These are phyloP conservation scores for Microctonus brassicae DNA, from an alignment of 2,888 invertebrate genomes.

Conservation along the genomic window DNA sequence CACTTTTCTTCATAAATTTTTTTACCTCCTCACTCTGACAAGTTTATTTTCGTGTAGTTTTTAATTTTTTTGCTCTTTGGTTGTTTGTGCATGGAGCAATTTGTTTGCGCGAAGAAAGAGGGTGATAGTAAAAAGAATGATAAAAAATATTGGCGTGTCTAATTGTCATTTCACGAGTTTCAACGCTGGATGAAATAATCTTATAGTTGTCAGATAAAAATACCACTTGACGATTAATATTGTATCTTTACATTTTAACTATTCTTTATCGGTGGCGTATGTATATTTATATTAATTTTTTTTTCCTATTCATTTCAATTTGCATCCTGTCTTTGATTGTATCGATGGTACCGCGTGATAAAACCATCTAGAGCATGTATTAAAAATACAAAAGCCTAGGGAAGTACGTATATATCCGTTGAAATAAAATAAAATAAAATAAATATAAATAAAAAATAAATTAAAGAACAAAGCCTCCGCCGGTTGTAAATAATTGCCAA, in stretches of 20 bases:
- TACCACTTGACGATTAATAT: conserved; percentile 5
- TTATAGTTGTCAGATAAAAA: not conserved
- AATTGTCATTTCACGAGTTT: conserved; percentile 42
- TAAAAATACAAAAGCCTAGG: not conserved
- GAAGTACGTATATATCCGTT: not conserved
- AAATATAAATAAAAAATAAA: conserved; percentile 27
- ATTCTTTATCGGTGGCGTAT: not conserved
- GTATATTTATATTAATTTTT: not conserved
- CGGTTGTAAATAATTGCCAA: conserved; percentile 46
- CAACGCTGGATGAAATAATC: not conserved
- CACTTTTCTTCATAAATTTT: not conserved
- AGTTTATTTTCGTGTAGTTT: conserved; percentile 11
- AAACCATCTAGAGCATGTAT: not conserved
- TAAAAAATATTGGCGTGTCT: conserved; percentile 38
- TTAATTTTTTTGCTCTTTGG: not conserved
- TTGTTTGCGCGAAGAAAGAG: conserved; percentile 12
- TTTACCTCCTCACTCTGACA: conserved; percentile 1
- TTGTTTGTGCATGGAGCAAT: conserved; percentile 30
- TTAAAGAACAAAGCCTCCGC: conserved; percentile 46
- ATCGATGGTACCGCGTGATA: not conserved
- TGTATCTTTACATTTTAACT: conserved; percentile 6
- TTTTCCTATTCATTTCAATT: not conserved
- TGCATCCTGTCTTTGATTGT: not conserved
- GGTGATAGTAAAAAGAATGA: conserved; percentile 22
- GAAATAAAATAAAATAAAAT: not conserved